Conservation (phyloP, 1,140 invertebrate species). For the Marisa cornuarietis region DNA sequence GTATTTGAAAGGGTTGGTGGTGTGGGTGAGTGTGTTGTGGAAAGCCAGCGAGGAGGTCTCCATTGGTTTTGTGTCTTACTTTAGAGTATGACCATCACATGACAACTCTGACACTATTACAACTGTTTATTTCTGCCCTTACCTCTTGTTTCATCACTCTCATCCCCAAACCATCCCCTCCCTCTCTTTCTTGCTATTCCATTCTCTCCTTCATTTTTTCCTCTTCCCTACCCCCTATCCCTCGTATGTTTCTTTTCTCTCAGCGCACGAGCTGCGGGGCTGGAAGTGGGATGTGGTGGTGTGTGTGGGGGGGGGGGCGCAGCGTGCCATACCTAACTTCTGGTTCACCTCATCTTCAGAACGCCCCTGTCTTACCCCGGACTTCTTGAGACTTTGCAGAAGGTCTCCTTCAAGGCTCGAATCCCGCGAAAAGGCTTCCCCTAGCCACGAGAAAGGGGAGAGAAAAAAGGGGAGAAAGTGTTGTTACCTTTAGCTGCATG, state of each 20-base stretch:
- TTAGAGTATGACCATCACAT: background rate
- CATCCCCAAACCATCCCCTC: background rate
- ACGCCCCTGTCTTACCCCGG: too few relatives aligned
- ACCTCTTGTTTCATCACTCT: background rate
- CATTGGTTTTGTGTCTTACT: background rate
- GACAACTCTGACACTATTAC: background rate
- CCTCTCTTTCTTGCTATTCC: background rate
- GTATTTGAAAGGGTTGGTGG: background rate
- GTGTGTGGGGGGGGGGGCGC: too few relatives aligned
- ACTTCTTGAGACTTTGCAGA: too few relatives aligned
- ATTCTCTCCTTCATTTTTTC: background rate
- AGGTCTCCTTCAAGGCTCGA: too few relatives aligned
- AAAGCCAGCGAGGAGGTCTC: background rate
- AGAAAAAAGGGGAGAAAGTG: conserved; percentile 1
- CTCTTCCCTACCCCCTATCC: background rate
- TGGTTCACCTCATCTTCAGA: too few relatives aligned
- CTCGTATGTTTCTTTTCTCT: background rate
- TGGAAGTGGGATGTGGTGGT: too few relatives aligned
- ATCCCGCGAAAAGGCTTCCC: too few relatives aligned
- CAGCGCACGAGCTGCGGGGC: background rate
- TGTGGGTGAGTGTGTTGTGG: background rate
- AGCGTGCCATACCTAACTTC: too few relatives aligned
- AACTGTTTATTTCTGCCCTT: background rate
- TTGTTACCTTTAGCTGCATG: too few relatives aligned
- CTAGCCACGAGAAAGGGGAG: background rate